Evolutionary conservation across 2,888 invertebrate genomes (phyloP), one percentile per base, ranked within the genome.

Genomic region (Tortrix viridana): DNA sequence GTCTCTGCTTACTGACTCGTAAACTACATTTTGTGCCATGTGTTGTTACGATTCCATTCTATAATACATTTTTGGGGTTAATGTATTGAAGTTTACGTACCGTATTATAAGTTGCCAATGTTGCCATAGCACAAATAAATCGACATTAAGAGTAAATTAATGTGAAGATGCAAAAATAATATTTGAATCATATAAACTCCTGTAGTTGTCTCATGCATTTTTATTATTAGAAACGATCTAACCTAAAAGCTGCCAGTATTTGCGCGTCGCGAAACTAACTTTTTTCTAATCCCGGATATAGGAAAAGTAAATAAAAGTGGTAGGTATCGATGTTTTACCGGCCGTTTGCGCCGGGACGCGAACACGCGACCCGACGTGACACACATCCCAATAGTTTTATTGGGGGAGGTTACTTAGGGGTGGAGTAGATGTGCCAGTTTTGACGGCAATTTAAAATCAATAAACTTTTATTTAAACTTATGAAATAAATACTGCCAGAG

Each of bases 331-430:
- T 48, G 48, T 52, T 14, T 53, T 38, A 22, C 52, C 37, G 26
- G 18, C 43, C 43, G 26, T 62, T 61, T 49, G 56, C 46, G 38
- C 18, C 43, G 37, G 74, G 76, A 77, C 75, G 71, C 16, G 41
- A 41, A 41, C 41, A 41, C 41, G 41, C 74, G 67, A 67, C 71
- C 64, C 75, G 74, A 71, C 88, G 89, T 91, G 89, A 90, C 88
- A 89, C 76, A 87, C 89, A 89, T 91, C 80, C 85, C 84, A 89
- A 91, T 86, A 84, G 86, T 83, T 84, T 81, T 57, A 80, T 84
- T 80, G 74, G 74, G 78, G 80, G 71, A 70, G 60, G 67, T 66
- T 60, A 52, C 67, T 69, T 70, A 59, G 55, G 65, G 66, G 55
- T 12, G 19, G 71, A 69, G 69, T 41, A 14, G 41, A 16, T 2